Evolutionary conservation across 2,888 invertebrate genomes (phyloP).

Genomic region (Laspeyria flexula): DNA sequence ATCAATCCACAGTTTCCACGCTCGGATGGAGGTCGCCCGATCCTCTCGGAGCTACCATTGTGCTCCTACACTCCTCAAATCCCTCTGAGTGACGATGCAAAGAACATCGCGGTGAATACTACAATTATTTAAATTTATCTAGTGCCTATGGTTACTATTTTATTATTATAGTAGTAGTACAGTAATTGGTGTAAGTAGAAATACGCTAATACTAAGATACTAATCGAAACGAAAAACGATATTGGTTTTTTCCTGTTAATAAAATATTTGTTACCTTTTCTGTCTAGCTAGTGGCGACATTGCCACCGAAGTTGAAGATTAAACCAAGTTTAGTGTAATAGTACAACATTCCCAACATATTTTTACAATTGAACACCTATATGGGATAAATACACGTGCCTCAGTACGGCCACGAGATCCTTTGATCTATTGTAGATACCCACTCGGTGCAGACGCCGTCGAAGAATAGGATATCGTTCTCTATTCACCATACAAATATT

Average conservation of each 20-base stretch:
- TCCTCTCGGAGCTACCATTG: neutral
- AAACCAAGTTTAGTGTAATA: no score
- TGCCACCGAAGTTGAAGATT: no score
- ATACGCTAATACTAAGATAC: no score
- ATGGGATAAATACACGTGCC: neutral
- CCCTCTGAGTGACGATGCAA: neutral
- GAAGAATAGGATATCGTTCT: neutral
- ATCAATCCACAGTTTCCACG: neutral
- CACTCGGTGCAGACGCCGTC: neutral
- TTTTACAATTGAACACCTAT: neutral
- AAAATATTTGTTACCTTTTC: no score
- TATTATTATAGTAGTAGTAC: no score
- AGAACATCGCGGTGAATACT: neutral
- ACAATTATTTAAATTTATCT: no score
- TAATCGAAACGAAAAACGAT: no score
- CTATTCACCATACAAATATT: constrained; percentile 3
- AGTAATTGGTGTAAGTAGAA: no score
- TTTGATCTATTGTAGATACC: neutral
- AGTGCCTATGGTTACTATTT: no score
- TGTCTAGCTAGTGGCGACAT: no score
- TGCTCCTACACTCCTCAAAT: neutral
- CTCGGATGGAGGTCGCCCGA: neutral
- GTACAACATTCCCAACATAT: no score
- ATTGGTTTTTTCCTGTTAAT: no score
- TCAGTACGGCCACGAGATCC: neutral